Percentiles rank a stretch among this genome's conserved stretches.
These are phyloP conservation scores for Caenorhabditis remanei DNA, from an alignment of 1,140 invertebrate genomes.

Conservation along the genomic window DNA sequence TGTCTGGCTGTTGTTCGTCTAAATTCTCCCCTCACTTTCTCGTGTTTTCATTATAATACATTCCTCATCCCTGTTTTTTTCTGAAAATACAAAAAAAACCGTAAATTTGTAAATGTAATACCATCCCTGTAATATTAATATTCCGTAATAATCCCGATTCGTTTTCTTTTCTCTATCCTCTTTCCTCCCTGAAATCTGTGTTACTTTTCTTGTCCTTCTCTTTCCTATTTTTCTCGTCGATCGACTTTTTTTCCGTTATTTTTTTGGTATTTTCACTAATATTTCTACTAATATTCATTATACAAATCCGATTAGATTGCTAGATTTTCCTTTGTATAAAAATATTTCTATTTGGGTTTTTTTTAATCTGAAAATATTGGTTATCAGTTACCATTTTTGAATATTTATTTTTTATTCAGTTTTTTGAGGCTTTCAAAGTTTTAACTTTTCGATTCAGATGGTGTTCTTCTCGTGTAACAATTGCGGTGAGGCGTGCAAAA, in stretches of 20 bases:
- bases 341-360: slow-evolving; percentile 13
- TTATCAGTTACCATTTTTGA: slow-evolving; percentile 3
- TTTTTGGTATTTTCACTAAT: too few relatives aligned
- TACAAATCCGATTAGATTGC: too few relatives aligned
- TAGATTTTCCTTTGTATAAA: background rate
- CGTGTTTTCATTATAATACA: too few relatives aligned
- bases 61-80: background rate
- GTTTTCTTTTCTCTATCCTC: background rate
- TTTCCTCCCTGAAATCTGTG: background rate
- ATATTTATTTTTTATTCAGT: slow-evolving; percentile 21
- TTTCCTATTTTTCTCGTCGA: background rate
- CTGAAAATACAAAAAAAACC: too few relatives aligned
- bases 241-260: too few relatives aligned
- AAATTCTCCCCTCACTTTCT: background rate
- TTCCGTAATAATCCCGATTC: background rate
- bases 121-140: background rate
- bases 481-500: slow-evolving; percentile 90
- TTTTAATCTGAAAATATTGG: background rate
- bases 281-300: too few relatives aligned
- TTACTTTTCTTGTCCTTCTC: slow-evolving; percentile 6
- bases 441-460: slow-evolving; percentile 81
- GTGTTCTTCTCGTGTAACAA: slow-evolving; percentile 91
- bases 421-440: background rate
- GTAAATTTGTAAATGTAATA: background rate
- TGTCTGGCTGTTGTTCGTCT: slow-evolving; percentile 73